Conservation (phyloP, 2,888 invertebrate genomes). For the Spodoptera picta region DNA sequence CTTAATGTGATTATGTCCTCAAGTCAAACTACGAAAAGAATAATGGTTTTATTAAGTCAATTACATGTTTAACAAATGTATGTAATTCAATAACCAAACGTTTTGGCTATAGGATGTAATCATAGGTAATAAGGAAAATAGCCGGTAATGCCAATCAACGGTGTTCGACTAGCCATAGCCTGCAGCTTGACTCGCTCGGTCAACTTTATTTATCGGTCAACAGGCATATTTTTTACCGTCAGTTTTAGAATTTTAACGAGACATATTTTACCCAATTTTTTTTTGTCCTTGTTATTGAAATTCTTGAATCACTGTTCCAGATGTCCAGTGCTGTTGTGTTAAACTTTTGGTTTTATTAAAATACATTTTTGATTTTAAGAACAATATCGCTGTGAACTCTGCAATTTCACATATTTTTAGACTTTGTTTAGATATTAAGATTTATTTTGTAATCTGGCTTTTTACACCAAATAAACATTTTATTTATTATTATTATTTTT, state of each 20-base stretch:
- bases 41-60: constrained; percentile 50
- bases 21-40: constrained; percentile 37
- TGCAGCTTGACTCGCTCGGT: constrained; percentile 19
- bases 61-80: constrained; percentile 48
- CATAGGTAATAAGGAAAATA: constrained; percentile 47
- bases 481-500: no score
- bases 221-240: constrained; percentile 12
- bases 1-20: constrained; percentile 22
- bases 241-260: neutral
- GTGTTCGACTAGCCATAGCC: constrained; percentile 25
- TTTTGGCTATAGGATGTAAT: constrained; percentile 44
- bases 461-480: no score
- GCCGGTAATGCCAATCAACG: constrained; percentile 25
- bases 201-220: constrained; percentile 25
- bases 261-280: neutral
- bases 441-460: no score
- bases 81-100: constrained; percentile 49
- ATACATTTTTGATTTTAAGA: no score
- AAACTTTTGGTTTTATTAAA: no score
- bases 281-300: no score
- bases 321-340: no score
- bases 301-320: no score
- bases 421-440: no score
- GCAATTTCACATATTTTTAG: no score
- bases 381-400: no score